Conservation (phyloP, 2,113 vertebrate species). For the Melozone crissalis region DNA sequence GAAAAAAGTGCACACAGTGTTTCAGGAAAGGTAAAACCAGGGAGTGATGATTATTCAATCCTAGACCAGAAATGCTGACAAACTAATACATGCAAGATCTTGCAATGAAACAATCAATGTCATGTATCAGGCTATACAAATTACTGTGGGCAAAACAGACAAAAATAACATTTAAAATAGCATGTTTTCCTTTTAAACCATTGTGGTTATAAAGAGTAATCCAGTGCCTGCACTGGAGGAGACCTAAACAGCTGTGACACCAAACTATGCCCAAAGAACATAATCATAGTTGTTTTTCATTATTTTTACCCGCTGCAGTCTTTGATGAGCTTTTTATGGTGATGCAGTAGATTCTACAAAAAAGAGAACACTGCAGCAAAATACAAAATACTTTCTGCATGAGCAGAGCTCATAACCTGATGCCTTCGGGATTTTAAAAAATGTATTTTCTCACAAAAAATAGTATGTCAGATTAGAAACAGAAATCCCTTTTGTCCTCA, state of each 20-base stretch:
- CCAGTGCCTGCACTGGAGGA: not conserved
- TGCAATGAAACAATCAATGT: not conserved
- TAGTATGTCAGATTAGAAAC: not conserved
- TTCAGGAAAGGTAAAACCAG: not conserved
- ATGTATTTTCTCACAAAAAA: not conserved
- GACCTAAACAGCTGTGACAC: not conserved
- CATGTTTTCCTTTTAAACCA: not conserved
- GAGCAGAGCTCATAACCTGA: not conserved
- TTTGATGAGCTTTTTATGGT: not conserved
- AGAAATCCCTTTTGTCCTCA: not conserved
- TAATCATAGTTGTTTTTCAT: not conserved
- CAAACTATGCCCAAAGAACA: not conserved
- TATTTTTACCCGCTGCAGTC: not conserved
- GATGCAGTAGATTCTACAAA: not conserved
- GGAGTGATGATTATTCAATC: not conserved
- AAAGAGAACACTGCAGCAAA: not conserved
- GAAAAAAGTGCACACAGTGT: not conserved
- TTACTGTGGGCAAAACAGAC: not conserved
- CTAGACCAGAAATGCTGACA: not conserved
- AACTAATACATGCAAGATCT: not conserved
- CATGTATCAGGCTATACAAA: not conserved
- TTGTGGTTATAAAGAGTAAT: not conserved
- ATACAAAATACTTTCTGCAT: not conserved
- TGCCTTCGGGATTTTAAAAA: not conserved
- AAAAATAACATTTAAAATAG: not conserved